Conservation (phyloP, 2,888 invertebrate species). For the Amiota communis region DNA sequence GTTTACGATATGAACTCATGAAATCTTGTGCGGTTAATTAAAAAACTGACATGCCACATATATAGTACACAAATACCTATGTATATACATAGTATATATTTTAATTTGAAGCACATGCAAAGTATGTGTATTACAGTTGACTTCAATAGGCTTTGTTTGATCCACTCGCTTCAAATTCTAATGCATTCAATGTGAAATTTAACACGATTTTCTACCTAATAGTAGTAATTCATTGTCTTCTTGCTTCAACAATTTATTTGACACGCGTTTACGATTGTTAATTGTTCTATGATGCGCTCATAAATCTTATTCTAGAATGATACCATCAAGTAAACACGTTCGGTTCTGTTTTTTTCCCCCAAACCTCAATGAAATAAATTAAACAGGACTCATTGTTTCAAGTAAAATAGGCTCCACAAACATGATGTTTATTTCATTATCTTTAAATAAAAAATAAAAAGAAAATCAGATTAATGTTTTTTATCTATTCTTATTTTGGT, state of each 20-base stretch:
- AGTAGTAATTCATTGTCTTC: conserved; percentile 17
- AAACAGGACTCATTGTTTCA: not conserved
- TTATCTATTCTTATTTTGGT: no score
- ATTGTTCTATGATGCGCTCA: conserved; percentile 66
- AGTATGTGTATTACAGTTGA: no score
- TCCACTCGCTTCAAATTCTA: conserved; percentile 31
- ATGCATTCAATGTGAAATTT: conserved; percentile 56
- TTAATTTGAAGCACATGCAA: no score
- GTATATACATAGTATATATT: no score
- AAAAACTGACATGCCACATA: conserved; percentile 45
- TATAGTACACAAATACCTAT: not conserved
- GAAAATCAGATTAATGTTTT: not conserved
- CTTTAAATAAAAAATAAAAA: conserved; percentile 9
- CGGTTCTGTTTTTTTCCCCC: not conserved
- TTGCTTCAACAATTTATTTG: conserved; percentile 57
- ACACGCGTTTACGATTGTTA: conserved; percentile 67
- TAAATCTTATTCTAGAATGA: conserved; percentile 53
- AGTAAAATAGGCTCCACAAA: not conserved
- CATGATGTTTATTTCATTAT: not conserved
- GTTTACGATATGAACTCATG: conserved; percentile 66
- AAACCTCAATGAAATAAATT: conserved; percentile 13
- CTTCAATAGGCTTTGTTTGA: no score
- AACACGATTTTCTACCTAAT: conserved; percentile 46
- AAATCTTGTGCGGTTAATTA: conserved; percentile 67
- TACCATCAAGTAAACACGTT: conserved; percentile 31